These are phyloP conservation scores for Brachylomia viminalis DNA, from an alignment of 2,888 invertebrate species.

Conservation along the genomic window DNA sequence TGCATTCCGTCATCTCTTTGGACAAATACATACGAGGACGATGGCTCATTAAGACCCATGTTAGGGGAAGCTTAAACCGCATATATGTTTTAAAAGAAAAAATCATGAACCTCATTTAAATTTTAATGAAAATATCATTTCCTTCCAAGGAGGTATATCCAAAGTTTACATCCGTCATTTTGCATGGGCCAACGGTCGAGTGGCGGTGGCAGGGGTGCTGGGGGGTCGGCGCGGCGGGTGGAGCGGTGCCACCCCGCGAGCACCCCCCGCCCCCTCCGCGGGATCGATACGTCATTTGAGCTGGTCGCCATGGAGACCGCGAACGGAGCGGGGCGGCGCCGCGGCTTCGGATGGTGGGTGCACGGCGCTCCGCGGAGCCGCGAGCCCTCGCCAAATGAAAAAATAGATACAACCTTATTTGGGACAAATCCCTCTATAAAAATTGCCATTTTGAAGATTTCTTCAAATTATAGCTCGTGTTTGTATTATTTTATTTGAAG, in stretches of 20 bases:
- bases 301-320: conserved; percentile 91
- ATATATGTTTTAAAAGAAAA: conserved; percentile 70
- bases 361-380: conserved; percentile 84
- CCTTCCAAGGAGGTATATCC: conserved; percentile 89
- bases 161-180: conserved; percentile 91
- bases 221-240: conserved; percentile 86
- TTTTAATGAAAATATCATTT: conserved; percentile 90
- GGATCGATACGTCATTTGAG: conserved; percentile 91
- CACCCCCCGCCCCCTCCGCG: conserved; percentile 84
- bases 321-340: conserved; percentile 90
- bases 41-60: conserved; percentile 44
- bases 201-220: conserved; percentile 85
- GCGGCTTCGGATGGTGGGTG: conserved; percentile 85
- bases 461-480: conserved; percentile 67
- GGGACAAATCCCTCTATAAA: conserved; percentile 84
- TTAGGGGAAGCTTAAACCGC: conserved; percentile 43
- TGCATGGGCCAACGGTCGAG: conserved; percentile 90
- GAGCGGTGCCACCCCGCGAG: conserved; percentile 88
- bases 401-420: conserved; percentile 86
- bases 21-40: conserved; percentile 29
- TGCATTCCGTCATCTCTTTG: conserved; percentile 27
- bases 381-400: conserved; percentile 82
- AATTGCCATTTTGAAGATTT: conserved; percentile 76
- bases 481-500: conserved; percentile 65
- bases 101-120: conserved; percentile 86